Evolutionary conservation across 2,888 invertebrate genomes (phyloP), one percentile per base, ranked within the genome.

Genomic region (Aricia artaxerxes): DNA sequence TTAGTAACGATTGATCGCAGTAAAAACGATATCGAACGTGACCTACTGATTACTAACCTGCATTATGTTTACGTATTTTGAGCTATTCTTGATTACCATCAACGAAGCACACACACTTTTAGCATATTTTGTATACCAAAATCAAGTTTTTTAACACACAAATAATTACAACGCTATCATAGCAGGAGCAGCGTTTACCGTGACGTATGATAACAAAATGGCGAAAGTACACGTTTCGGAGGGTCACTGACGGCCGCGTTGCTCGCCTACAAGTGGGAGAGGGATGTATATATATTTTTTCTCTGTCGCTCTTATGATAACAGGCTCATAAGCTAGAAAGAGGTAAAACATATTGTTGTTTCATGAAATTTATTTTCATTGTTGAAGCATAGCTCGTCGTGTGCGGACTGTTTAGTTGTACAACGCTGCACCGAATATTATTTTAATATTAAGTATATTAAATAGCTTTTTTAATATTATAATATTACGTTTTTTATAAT

Each of bases 161-260:
- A 78, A 82, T 83, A 83, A 84, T 83, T 81, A 79, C 57, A 72
- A 77, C 81, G 44, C 64, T 80, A 61, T 73, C 79, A 79, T 78
- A 79, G 72, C 13, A 78, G 82, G 81, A 85, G 84, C 80, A 84
- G 82, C 81, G 83, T 79, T 83, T 85, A 75, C 82, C 78, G 81
- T 83, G 86, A 85, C 85, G 86, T 83, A 83, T 83, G 81, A 84
- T 83, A 82, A 87, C 87, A 88, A 88, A 88, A 88, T 88, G 88
- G 88, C 85, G 86, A 83, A 83, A 83, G 81, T 81, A 77, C 78
- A 80, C 82, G 79, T 81, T 80, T 83, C 81, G 82, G 81, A 82
- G 80, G 79, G 78, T 73, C 69, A 79, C 73, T 76, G 77, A 80
- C 78, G 69, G 35, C 35, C 69, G 69, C 35, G 35, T 38, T 38